These are phyloP conservation scores for Trachymyrmex septentrionalis DNA, from an alignment of 1,140 invertebrate species.

Conservation along the genomic window DNA sequence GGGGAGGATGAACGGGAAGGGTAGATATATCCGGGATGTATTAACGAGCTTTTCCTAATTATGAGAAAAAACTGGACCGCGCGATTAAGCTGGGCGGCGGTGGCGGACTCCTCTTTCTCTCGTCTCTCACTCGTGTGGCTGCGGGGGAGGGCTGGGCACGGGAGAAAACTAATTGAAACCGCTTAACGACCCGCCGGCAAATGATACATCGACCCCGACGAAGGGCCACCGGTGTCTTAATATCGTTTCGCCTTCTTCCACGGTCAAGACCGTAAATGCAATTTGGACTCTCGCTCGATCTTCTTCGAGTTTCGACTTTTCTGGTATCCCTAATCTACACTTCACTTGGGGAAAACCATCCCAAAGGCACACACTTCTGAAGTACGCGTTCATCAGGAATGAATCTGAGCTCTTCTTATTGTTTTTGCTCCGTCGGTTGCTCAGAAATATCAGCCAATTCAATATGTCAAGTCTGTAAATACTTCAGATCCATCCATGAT, in stretches of 20 bases:
- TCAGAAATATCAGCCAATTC: neutral
- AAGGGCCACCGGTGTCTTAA: constrained; percentile 83
- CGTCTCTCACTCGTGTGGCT: constrained; percentile 66
- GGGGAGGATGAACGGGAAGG: constrained; percentile 44
- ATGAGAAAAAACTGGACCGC: constrained; percentile 83
- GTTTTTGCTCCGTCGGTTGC: neutral
- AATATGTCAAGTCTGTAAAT: neutral
- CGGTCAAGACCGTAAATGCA: constrained; percentile 65
- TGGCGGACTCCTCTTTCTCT: constrained; percentile 31
- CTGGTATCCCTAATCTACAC: neutral
- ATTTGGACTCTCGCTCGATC: constrained; percentile 66
- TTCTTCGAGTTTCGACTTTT: constrained; percentile 55
- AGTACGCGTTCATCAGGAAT: neutral
- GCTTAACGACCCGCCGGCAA: constrained; percentile 85
- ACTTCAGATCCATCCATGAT: neutral
- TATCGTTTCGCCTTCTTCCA: constrained; percentile 83
- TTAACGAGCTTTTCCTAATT: constrained; percentile 86
- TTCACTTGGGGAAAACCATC: neutral
- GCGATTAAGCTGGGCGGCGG: constrained; percentile 81
- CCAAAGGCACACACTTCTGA: neutral
- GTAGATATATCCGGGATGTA: constrained; percentile 81
- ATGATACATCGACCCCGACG: constrained; percentile 85
- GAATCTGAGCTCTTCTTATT: neutral
- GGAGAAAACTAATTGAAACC: constrained; percentile 87
- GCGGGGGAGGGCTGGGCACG: constrained; percentile 74